These are phyloP conservation scores for Trichomycterus rosablanca DNA, from an alignment of 2,113 vertebrate species.

Conservation along the genomic window DNA sequence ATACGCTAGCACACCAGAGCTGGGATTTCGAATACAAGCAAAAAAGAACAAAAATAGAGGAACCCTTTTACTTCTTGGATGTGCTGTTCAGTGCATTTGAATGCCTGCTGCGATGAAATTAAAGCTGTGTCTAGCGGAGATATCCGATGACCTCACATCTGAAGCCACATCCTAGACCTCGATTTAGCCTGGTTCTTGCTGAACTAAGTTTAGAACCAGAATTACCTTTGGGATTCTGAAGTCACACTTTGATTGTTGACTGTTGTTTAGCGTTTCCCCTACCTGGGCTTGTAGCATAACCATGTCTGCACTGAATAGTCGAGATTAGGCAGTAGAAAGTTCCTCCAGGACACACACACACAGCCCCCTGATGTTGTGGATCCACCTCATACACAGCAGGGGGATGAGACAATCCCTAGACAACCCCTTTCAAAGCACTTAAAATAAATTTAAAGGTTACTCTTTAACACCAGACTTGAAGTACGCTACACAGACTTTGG, in stretches of 20 bases:
- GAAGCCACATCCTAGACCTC: too few relatives aligned
- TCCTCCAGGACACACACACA: not conserved
- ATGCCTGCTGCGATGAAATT: too few relatives aligned
- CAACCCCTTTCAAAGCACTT: not conserved
- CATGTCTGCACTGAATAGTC: slow-evolving; percentile 21
- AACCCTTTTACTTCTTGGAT: too few relatives aligned
- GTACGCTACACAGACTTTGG: not conserved
- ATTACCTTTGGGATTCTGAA: slow-evolving; percentile 17
- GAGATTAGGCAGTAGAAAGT: slow-evolving; percentile 20
- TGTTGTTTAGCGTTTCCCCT: slow-evolving; percentile 8
- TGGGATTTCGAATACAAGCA: too few relatives aligned
- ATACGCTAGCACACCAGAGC: too few relatives aligned
- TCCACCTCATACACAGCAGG: not conserved
- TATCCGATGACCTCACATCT: too few relatives aligned
- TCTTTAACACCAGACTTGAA: not conserved
- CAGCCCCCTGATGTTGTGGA: slow-evolving; percentile 13
- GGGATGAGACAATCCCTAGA: not conserved
- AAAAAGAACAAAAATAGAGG: too few relatives aligned
- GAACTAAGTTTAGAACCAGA: slow-evolving; percentile 9
- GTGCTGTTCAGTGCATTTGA: too few relatives aligned
- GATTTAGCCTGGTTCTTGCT: too few relatives aligned
- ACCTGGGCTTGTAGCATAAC: not conserved
- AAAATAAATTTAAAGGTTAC: not conserved
- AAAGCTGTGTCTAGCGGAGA: too few relatives aligned
- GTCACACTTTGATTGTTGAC: slow-evolving; percentile 27